Base-by-base conservation (phyloP, 2,113 vertebrate species). In the Struthio camelus region DNA sequence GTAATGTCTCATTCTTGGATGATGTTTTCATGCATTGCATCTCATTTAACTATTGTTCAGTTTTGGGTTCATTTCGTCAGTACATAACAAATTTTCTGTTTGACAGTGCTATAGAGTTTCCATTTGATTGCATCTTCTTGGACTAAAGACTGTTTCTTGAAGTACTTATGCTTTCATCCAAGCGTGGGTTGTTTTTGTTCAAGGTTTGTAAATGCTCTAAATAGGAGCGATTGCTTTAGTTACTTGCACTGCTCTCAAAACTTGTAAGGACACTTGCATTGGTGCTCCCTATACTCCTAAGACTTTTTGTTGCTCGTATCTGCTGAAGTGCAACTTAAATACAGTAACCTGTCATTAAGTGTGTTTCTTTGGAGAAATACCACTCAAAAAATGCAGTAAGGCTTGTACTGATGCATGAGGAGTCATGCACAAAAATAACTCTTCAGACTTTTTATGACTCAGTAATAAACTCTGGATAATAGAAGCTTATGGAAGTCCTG, bases 161-260 rank as follows among this genome's bases (percentile, higher is more conserved):
- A 78, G 32, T 28, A 10, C 4, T 92, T 91, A 9, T 0, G 19
- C 79, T 94, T 92, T 90, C 34, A 65, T 94, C 38, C 80, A 94
- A 1, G 69, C 94, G 67, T 89, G 72, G 94, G 62, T 89, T 89
- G 87, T 51, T 87, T 34, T 96, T 78, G 54, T 93, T 94, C 71
- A 69, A 64, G 48, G 77, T 88, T 96, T 94, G 71, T 87, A 73
- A 76, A 40, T 46, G 19, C 91, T 69, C 15, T 5, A 81, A 87
- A 51, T 34, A 66, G 76, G n/a, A 94, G 82, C 81, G 93, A 40
- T 79, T 96, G 87, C 54, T 65, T 95, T 82, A 75, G 27, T 19
- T 93, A 20, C 8, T 82, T 75, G 42, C 11, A 11, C 5, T 88
- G 27, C 82, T 85, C 51, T 48, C 14, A 66, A 79, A 85, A 76